phyloP scores from a whole-genome alignment of 2,113 vertebrate genomes.

The Ardeotis arabs region DNA sequence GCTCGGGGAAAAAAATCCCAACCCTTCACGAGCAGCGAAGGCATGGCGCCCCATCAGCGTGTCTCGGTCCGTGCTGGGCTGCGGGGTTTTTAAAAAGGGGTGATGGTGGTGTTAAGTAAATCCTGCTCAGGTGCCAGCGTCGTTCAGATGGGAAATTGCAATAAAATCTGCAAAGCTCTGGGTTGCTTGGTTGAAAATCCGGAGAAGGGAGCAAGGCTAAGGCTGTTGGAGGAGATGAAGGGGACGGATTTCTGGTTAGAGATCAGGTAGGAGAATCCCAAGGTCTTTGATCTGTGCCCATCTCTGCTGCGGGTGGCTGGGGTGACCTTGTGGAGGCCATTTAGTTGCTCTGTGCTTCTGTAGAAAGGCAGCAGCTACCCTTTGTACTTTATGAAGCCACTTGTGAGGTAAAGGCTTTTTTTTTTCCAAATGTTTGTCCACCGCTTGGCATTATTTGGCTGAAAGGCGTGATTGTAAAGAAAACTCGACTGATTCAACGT shows the following conservation, averaged over 20 bases:
- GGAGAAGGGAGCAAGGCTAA: background rate
- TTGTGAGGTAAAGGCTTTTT: background rate
- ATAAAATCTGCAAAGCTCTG: background rate
- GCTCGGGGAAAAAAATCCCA: background rate
- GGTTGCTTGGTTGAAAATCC: background rate
- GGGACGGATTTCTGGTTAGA: background rate
- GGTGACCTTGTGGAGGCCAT: background rate
- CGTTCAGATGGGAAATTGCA: background rate
- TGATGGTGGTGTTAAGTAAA: background rate
- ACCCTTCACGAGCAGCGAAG: accelerated
- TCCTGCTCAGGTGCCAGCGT: background rate
- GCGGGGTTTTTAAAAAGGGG: background rate
- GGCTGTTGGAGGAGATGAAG: background rate
- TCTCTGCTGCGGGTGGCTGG: background rate
- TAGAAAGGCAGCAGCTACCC: background rate
- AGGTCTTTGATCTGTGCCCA: background rate
- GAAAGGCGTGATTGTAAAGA: background rate
- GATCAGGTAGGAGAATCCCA: background rate
- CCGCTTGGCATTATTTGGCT: background rate
- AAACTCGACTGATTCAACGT: accelerated
- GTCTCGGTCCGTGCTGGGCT: background rate
- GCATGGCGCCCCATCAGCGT: background rate
- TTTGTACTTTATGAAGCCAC: background rate
- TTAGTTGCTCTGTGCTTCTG: background rate
- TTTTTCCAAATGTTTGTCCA: background rate